Conservation (phyloP, 2,888 invertebrate genomes). For the Himalopsyche kuldschensis region DNA sequence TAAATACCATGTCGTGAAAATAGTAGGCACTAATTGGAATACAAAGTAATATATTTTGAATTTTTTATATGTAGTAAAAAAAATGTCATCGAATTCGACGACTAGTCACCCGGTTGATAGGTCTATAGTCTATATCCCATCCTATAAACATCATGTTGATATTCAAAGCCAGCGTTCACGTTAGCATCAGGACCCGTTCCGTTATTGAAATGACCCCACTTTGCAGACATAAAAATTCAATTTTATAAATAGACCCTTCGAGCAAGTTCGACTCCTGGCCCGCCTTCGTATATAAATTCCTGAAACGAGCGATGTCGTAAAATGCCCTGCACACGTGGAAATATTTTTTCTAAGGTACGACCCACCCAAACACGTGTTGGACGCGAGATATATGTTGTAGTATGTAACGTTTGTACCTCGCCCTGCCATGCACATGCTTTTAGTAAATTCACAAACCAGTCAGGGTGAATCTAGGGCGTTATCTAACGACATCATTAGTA, state of each 20-base stretch:
- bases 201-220: conserved; percentile 1
- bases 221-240: background rate
- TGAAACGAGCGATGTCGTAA: background rate
- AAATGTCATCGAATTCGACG: no score
- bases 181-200: background rate
- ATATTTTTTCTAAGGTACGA: background rate
- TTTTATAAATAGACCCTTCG: background rate
- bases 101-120: no score
- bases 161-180: background rate
- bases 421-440: background rate
- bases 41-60: no score
- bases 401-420: background rate
- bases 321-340: background rate
- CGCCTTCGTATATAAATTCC: background rate
- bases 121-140: background rate
- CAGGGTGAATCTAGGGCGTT: background rate
- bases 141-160: background rate
- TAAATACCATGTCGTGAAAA: no score
- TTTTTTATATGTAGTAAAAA: no score
- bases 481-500: no score
- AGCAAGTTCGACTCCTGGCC: background rate
- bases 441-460: background rate
- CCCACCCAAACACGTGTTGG: background rate
- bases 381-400: background rate
- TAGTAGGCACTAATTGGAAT: no score